A percentile compares a stretch with the other conserved stretches of the same genome.
Conservation (phyloP, 2,797 vertebrate genomes). For the Thripadectes ignobilis region DNA sequence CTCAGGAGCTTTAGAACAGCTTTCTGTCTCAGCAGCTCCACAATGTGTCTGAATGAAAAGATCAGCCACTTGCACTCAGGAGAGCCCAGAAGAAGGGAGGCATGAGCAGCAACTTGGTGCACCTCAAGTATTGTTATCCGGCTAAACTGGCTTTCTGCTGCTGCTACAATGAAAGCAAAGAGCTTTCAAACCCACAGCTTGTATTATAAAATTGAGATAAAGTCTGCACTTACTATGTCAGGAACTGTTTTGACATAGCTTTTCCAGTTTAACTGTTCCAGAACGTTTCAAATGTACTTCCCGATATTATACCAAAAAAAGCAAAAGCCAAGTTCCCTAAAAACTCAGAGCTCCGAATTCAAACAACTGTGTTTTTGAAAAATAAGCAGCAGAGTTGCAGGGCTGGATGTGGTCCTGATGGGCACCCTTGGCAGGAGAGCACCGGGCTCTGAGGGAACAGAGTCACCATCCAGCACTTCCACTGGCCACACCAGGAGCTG, state of each 20-base stretch:
- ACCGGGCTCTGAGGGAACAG: rapidly evolving
- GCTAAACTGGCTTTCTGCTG: background rate
- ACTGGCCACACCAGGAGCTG: background rate
- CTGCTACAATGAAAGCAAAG: background rate
- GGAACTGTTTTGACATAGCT: background rate
- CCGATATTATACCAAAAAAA: background rate
- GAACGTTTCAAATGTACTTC: background rate
- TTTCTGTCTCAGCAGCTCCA: background rate
- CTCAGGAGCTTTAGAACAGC: background rate
- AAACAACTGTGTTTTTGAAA: background rate
- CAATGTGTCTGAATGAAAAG: background rate
- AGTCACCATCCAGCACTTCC: background rate
- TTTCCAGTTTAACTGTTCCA: background rate
- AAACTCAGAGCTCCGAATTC: background rate
- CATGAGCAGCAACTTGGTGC: background rate
- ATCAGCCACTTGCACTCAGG: background rate
- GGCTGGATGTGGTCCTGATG: rapidly evolving
- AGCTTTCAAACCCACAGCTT: background rate
- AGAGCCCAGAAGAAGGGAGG: background rate
- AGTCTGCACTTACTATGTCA: background rate
- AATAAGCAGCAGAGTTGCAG: background rate
- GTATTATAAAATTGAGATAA: background rate
- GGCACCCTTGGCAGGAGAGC: background rate
- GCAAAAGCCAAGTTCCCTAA: background rate
- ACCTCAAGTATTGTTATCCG: background rate